These are phyloP conservation scores for Scyliorhinus canicula DNA, from an alignment of 2,797 vertebrate genomes.

Conservation along the genomic window DNA sequence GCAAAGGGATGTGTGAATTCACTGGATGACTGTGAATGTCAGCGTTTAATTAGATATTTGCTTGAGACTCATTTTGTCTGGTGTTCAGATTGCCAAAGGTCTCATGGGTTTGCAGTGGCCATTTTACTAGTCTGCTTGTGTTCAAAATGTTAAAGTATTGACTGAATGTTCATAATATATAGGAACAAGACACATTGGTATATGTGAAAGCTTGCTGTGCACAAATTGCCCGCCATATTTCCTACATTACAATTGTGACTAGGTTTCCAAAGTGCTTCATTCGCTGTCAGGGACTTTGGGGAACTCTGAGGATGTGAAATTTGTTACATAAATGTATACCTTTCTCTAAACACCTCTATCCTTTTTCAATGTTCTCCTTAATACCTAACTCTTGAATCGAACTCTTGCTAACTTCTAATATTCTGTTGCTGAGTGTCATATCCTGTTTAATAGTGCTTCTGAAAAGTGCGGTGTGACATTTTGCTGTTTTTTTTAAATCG, in stretches of 20 bases:
- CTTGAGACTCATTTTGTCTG: too few relatives aligned
- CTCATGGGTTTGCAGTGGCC: too few relatives aligned
- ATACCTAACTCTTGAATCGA: background rate
- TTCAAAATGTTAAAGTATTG: too few relatives aligned
- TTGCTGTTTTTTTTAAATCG: too few relatives aligned
- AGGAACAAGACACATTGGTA: too few relatives aligned
- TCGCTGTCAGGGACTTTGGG: background rate
- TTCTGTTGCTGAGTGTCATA: background rate
- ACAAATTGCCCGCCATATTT: background rate
- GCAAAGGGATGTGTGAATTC: too few relatives aligned
- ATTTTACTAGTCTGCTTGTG: too few relatives aligned
- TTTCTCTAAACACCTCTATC: background rate
- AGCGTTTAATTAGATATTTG: too few relatives aligned
- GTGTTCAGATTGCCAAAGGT: too few relatives aligned
- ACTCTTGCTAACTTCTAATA: too few relatives aligned
- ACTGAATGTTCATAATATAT: too few relatives aligned
- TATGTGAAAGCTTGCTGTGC: background rate
- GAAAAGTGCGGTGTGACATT: background rate
- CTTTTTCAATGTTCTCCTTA: background rate
- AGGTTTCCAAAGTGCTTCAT: background rate
- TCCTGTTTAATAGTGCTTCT: background rate
- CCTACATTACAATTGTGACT: background rate
- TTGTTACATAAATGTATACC: background rate
- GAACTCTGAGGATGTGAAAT: background rate
- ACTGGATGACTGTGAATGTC: too few relatives aligned